A percentile compares a stretch with the other conserved stretches of the same genome.
Evolutionary conservation across 2,797 vertebrate species (phyloP).

Genomic region (Lutra lutra): DNA sequence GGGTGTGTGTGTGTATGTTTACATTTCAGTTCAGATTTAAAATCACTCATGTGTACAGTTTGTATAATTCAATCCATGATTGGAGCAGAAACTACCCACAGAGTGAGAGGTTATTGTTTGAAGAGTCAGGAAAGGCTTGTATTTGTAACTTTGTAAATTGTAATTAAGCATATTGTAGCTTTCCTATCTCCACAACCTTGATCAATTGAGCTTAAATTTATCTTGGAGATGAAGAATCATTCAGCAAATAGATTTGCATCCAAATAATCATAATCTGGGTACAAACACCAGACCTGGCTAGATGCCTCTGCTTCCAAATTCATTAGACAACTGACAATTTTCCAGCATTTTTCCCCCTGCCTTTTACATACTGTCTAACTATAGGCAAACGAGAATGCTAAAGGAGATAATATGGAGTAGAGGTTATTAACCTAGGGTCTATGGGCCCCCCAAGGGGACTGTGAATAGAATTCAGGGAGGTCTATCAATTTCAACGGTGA

Average conservation of each 20-base stretch:
- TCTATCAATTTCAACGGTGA: background rate
- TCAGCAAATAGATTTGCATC: slow-evolving; percentile 36
- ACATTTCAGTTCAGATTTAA: slow-evolving; percentile 87
- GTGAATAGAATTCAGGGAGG: background rate
- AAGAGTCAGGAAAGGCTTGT: slow-evolving; percentile 59
- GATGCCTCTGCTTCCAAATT: background rate
- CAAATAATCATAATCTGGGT: background rate
- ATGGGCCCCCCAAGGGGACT: background rate
- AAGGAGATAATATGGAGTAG: background rate
- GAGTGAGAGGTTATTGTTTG: slow-evolving; percentile 75
- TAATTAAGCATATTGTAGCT: slow-evolving; percentile 61
- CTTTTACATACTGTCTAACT: slow-evolving; percentile 11
- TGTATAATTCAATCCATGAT: slow-evolving; percentile 84
- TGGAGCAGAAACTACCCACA: slow-evolving; percentile 76
- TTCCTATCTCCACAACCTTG: slow-evolving; percentile 24
- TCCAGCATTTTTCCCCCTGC: background rate
- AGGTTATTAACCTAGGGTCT: background rate
- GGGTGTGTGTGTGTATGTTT: slow-evolving; percentile 68
- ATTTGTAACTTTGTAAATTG: slow-evolving; percentile 63
- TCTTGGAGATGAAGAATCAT: slow-evolving; percentile 45
- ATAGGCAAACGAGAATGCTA: background rate
- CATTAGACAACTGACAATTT: background rate
- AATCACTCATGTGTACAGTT: slow-evolving; percentile 84
- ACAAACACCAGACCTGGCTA: background rate
- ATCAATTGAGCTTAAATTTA: slow-evolving; percentile 47